These are phyloP conservation scores for Anabacerthia variegaticeps DNA, from an alignment of 2,797 vertebrate genomes.

Conservation along the genomic window DNA sequence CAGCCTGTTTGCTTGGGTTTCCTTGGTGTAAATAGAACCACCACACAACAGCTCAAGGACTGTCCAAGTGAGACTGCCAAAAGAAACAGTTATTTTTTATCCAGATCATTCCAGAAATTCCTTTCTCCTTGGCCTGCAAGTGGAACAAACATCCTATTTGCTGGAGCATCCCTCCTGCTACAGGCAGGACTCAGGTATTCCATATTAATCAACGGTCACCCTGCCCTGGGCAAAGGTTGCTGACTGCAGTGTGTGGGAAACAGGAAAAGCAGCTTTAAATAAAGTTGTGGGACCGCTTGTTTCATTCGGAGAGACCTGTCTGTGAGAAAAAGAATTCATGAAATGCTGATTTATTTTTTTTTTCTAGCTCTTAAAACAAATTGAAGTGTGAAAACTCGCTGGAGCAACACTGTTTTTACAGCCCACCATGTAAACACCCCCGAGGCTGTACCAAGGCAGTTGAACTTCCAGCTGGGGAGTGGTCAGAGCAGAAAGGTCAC, in stretches of 20 bases:
- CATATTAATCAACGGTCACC: constrained; percentile 36
- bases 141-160: constrained; percentile 7
- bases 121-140: background rate
- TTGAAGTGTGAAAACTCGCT: constrained; percentile 29
- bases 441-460: background rate
- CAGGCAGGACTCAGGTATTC: background rate
- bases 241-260: constrained; percentile 61
- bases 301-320: constrained; percentile 20
- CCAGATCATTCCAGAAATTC: constrained; percentile 46
- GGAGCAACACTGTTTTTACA: constrained; percentile 26
- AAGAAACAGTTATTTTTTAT: constrained; percentile 6
- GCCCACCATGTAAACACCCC: background rate
- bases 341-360: background rate
- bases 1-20: constrained; percentile 26
- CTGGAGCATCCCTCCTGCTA: background rate
- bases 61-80: background rate
- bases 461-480: background rate
- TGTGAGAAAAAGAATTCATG: constrained; percentile 24
- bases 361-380: constrained; percentile 51
- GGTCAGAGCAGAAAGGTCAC: constrained; percentile 26
- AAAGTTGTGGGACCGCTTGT: background rate
- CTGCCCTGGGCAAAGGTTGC: constrained; percentile 57
- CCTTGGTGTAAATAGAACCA: constrained; percentile 42
- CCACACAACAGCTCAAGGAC: constrained; percentile 28
- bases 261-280: constrained; percentile 56